Base-by-base conservation (phyloP, 37 sponge, comb jelly and placozoan genomes). In the Beroe forskalii region DNA sequence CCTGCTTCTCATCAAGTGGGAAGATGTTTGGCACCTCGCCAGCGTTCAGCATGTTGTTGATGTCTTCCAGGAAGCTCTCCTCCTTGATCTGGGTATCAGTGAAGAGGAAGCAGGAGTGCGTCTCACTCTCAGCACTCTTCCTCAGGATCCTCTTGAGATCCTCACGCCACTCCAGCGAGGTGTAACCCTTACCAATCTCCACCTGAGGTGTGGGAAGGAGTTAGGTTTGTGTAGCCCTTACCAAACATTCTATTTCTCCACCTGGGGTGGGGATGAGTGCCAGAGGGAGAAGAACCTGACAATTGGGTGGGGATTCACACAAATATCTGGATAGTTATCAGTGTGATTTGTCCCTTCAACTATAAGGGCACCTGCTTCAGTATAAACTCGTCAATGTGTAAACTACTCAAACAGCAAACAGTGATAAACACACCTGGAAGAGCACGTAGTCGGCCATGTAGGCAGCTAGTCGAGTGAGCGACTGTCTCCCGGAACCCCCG, bases 11-110 rank as follows among this genome's bases (percentile, higher is more conserved):
- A 89, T 97, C 98, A 41, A 93, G 76, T n/a, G 96, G 91, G 93
- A 96, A 97, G 91, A 97, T 92, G 93, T 97, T 97, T 14, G 98
- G 98, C 12, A 97, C 98, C 83, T 97, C 98, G 17, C 98, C 98
- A 33, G 96, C 89, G 64, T 97, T 97, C 61, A 97, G 90, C 37
- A 97, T 62, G 76, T 96, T 97, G 75, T 93, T 94, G 91, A 97
- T 93, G 91, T 97, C 98, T 90, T 97, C 98, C n/a, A 97, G 86
- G 61, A 97, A 97, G 89, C 67, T 93, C 67, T 97, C 98, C 67
- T 97, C 91, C 76, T 97, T 97, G 91, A 97, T 97, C 91, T 91
- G 91, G 1, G 92, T 91, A 35, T 91, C 92, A 24, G 95, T 96
- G 92, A 97, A 97, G 38, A 97, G 93, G 93, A 97, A 97, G 4